Percentiles rank a stretch among this genome's conserved stretches.
Conservation (phyloP, 1,140 invertebrate species). For the Ladona fulva region DNA sequence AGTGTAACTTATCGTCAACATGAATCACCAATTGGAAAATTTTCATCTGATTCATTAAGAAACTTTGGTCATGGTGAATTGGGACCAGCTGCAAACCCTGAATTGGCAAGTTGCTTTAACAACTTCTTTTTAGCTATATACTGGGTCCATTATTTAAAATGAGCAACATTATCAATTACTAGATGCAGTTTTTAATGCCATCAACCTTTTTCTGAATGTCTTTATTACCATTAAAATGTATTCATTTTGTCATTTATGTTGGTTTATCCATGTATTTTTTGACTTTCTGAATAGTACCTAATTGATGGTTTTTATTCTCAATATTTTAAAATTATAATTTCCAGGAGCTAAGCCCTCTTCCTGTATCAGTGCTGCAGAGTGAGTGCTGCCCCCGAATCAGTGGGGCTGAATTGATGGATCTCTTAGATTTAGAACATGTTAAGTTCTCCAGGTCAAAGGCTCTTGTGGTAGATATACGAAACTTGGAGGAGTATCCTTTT, state of each 20-base stretch:
- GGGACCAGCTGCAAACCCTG: neutral
- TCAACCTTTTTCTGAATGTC: no score
- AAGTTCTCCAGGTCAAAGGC: neutral
- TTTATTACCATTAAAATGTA: no score
- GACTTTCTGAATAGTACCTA: no score
- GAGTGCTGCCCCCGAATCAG: neutral
- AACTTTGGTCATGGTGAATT: neutral
- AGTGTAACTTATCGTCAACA: slow-evolving; percentile 79
- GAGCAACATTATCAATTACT: no score
- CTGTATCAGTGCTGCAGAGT: neutral
- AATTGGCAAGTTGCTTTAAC: neutral
- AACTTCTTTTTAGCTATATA: no score
- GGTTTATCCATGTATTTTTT: no score
- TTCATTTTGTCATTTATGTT: no score
- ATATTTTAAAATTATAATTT: no score
- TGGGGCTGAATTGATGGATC: neutral
- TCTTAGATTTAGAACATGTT: neutral
- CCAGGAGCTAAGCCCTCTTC: neutral
- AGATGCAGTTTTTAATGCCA: no score
- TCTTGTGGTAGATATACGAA: neutral
- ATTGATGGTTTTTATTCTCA: no score
- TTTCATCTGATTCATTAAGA: neutral
- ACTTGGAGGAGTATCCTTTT: neutral
- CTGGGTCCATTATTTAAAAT: no score
- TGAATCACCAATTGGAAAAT: slow-evolving; percentile 37